A percentile compares a stretch with the other conserved stretches of the same genome.
phyloP scores from a whole-genome alignment of 1,140 invertebrate species.

The Macrobrachium nipponense region DNA sequence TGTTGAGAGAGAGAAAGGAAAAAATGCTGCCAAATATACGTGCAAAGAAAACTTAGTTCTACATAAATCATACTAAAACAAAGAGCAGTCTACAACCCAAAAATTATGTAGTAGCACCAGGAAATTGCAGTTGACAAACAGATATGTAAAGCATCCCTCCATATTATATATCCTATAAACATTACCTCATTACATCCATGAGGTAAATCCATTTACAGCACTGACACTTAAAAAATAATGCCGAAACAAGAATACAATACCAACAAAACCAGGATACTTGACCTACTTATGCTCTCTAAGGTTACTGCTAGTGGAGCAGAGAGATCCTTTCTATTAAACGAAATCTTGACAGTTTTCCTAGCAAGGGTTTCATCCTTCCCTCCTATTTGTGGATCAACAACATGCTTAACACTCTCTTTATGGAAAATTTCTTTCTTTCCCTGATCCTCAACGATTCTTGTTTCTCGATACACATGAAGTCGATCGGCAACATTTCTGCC shows the following conservation, averaged over 20 bases:
- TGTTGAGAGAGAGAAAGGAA: too few species aligned
- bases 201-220: too few species aligned
- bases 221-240: too few species aligned
- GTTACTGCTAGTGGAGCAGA: slow-evolving; percentile 42
- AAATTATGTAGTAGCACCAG: background rate
- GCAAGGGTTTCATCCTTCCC: background rate
- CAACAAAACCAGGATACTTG: background rate
- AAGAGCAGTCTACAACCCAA: slow-evolving; percentile 16
- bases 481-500: background rate
- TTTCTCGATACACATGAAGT: background rate
- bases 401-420: background rate
- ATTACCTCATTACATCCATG: too few species aligned
- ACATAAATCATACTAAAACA: slow-evolving; percentile 64
- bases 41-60: too few species aligned
- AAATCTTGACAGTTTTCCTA: slow-evolving; percentile 21
- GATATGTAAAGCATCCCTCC: too few species aligned
- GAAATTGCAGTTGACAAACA: too few species aligned
- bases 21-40: too few species aligned
- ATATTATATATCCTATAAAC: too few species aligned
- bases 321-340: slow-evolving; percentile 36
- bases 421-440: background rate
- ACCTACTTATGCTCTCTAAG: slow-evolving; percentile 42
- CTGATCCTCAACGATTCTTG: slow-evolving; percentile 15
- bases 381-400: background rate
- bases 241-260: too few species aligned